Percentiles rank a stretch among this genome's conserved stretches.
Evolutionary conservation across 2,113 vertebrate species (phyloP).

Genomic region (Antechinus stuartii): DNA sequence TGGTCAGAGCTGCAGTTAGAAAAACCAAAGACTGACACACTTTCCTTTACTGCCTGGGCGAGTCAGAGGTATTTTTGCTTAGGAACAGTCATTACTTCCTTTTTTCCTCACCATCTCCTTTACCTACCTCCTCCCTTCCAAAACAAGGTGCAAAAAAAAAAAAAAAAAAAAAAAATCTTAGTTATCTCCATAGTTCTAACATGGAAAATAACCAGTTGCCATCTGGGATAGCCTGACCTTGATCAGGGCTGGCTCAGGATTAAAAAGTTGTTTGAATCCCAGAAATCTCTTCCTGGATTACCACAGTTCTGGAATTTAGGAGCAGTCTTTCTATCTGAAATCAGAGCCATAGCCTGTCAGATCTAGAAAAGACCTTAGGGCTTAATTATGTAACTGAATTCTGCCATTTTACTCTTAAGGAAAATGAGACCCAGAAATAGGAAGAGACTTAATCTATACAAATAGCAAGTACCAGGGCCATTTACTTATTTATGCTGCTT

Average conservation of each 20-base stretch:
- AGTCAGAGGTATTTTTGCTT: not conserved
- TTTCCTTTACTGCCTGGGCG: not conserved
- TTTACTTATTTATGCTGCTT: not conserved
- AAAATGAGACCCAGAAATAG: not conserved
- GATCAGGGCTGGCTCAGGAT: not conserved
- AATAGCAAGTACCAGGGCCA: not conserved
- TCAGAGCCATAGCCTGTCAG: not conserved
- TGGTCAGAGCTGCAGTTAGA: not conserved
- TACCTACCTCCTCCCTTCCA: not conserved
- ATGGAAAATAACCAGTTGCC: not conserved
- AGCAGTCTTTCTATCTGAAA: constrained; percentile 1
- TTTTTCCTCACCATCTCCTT: not conserved
- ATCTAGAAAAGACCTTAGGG: not conserved
- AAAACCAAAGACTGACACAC: not conserved
- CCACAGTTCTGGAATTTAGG: not conserved
- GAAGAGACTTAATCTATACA: not conserved
- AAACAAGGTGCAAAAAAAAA: not conserved
- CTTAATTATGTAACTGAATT: not conserved
- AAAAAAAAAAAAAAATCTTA: not conserved
- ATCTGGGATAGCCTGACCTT: accelerated
- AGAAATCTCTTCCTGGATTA: not conserved
- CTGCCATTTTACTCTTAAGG: not conserved
- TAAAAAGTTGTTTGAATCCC: not conserved
- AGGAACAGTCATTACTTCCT: constrained; percentile 14
- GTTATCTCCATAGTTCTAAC: not conserved